Conservation (phyloP, 2,888 invertebrate species). For the Diplolepis rosae region DNA sequence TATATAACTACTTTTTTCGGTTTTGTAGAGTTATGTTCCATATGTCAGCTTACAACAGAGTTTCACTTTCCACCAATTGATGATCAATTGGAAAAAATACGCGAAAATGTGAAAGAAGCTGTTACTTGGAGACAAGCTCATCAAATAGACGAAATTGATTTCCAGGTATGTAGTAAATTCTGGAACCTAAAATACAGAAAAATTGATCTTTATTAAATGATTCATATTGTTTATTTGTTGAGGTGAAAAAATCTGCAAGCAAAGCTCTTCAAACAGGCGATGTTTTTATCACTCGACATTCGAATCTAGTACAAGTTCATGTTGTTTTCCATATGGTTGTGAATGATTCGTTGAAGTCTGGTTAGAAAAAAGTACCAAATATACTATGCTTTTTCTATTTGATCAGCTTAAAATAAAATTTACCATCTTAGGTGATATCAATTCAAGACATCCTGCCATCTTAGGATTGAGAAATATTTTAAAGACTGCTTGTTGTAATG, state of each 20-base stretch:
- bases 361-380: no score
- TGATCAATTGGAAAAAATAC: conserved; percentile 86
- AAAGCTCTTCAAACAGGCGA: conserved; percentile 87
- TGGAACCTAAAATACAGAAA: not conserved
- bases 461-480: conserved; percentile 95
- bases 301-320: conserved; percentile 95
- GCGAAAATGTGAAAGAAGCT: conserved; percentile 77
- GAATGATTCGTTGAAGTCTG: conserved; percentile 82
- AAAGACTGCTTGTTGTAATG: conserved; percentile 95
- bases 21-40: conserved; percentile 79
- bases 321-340: conserved; percentile 96
- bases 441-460: conserved; percentile 96
- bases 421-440: conserved; percentile 86
- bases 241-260: conserved; percentile 74
- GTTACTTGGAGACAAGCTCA: conserved; percentile 74
- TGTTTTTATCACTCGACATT: conserved; percentile 90
- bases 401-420: not conserved
- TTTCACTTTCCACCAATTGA: conserved; percentile 94
- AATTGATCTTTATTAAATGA: no score
- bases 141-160: conserved; percentile 67
- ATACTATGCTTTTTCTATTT: not conserved
- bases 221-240: conserved; percentile 7
- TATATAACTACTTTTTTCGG: conserved; percentile 31
- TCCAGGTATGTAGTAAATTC: conserved; percentile 58
- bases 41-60: conserved; percentile 90